Conservation (phyloP, 2,888 invertebrate species). For the Drosophila bunnanda region DNA sequence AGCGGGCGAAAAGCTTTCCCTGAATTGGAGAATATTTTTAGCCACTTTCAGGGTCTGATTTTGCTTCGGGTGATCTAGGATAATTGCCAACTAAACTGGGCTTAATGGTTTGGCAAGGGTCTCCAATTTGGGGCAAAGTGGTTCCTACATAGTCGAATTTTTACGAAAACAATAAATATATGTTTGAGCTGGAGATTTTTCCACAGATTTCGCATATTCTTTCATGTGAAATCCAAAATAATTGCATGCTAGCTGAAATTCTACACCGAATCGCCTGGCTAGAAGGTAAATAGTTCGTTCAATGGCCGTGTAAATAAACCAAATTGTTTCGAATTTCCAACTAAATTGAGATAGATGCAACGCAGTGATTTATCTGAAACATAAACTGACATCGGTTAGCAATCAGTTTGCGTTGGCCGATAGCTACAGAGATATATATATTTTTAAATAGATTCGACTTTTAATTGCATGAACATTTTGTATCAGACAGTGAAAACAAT, state of each 20-base stretch:
- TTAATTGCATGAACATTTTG: slow-evolving; percentile 3
- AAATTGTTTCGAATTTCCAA: not conserved
- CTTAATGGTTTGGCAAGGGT: slow-evolving; percentile 36
- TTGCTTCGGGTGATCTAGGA: slow-evolving; percentile 36
- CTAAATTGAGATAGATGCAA: slow-evolving; percentile 9
- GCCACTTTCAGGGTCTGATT: slow-evolving; percentile 39
- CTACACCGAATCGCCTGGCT: too few species aligned
- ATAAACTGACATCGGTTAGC: slow-evolving; percentile 7
- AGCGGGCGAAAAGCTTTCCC: slow-evolving; percentile 23
- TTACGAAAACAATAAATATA: not conserved
- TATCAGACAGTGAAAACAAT: not conserved
- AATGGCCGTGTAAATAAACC: slow-evolving; percentile 4
- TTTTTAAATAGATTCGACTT: not conserved
- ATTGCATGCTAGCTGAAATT: not conserved
- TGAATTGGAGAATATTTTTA: slow-evolving; percentile 44
- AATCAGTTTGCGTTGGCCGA: not conserved
- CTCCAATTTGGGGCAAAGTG: slow-evolving; percentile 12
- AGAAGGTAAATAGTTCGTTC: slow-evolving; percentile 15
- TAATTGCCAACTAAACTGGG: slow-evolving; percentile 44
- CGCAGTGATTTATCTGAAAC: slow-evolving; percentile 13
- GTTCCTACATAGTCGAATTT: not conserved
- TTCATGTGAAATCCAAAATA: not conserved
- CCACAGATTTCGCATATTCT: not conserved
- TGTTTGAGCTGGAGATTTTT: not conserved
- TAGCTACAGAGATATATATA: not conserved